Percentiles rank a stretch among this genome's conserved stretches.
Conservation (phyloP, 2,113 vertebrate genomes). For the Chaetodon trifascialis region DNA sequence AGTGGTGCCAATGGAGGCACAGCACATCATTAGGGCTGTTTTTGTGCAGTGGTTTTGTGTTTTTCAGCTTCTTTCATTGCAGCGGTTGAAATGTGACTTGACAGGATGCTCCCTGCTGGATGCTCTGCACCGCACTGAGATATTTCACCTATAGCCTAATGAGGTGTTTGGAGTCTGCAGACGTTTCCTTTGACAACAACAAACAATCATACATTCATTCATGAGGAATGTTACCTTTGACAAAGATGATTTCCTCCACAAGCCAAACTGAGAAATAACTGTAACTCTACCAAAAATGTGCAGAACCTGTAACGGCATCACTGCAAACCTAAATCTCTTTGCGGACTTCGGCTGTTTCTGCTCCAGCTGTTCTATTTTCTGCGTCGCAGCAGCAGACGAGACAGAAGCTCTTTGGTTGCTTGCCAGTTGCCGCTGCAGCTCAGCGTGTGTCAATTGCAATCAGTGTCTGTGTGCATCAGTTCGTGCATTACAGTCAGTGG, state of each 20-base stretch:
- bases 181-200: neutral
- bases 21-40: neutral
- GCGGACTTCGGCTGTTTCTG: constrained; percentile 18
- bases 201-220: neutral
- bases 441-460: constrained; percentile 39
- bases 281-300: neutral
- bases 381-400: neutral
- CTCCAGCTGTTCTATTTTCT: constrained; percentile 28
- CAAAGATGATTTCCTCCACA: neutral
- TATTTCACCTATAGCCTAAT: too few relatives aligned
- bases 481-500: constrained; percentile 29
- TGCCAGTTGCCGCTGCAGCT: constrained; percentile 6
- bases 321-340: neutral
- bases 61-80: neutral
- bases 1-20: neutral
- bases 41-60: neutral
- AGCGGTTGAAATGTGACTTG: neutral
- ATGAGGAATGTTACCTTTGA: neutral
- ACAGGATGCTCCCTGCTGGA: neutral
- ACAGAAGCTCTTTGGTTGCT: constrained; percentile 20
- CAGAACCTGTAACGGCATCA: neutral
- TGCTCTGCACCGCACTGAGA: neutral
- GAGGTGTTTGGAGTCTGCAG: neutral
- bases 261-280: neutral
- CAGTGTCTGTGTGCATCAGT: constrained; percentile 43